Evolutionary conservation across 2,888 invertebrate genomes (phyloP).

Genomic region (Cheilosia impressa): DNA sequence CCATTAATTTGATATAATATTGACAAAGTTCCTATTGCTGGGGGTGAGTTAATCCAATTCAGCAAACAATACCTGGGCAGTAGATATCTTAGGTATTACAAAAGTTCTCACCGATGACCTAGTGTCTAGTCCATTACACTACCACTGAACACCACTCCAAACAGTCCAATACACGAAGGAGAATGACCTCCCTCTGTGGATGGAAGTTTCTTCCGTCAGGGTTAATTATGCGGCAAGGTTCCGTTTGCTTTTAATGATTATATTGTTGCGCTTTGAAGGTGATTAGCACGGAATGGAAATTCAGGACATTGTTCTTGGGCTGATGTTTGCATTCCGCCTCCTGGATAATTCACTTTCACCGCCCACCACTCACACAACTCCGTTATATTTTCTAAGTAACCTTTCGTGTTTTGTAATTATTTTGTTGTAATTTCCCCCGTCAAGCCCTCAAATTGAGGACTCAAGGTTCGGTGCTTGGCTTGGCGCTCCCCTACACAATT

Average conservation of each 20-base stretch:
- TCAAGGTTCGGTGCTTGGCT: constrained; percentile 4
- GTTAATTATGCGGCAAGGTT: constrained; percentile 73
- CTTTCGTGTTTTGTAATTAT: constrained; percentile 74
- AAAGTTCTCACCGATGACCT: constrained; percentile 43
- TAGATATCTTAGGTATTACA: constrained; percentile 54
- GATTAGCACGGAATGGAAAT: constrained; percentile 73
- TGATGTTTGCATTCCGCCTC: constrained; percentile 67
- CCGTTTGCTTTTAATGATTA: constrained; percentile 71
- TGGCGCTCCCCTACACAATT: constrained; percentile 21
- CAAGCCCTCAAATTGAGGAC: constrained; percentile 39
- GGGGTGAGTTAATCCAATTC: constrained; percentile 35
- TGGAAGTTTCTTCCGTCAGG: constrained; percentile 55
- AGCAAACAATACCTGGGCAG: constrained; percentile 20
- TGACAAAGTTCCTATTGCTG: constrained; percentile 44
- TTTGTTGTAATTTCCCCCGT: constrained; percentile 70
- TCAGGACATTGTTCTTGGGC: constrained; percentile 53
- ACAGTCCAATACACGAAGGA: constrained; percentile 2
- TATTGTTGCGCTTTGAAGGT: constrained; percentile 73
- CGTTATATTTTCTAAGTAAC: constrained; percentile 65
- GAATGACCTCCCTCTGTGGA: constrained; percentile 18
- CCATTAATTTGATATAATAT: constrained; percentile 57
- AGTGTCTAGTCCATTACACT: constrained; percentile 25
- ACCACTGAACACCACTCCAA: not conserved
- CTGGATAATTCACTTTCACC: constrained; percentile 15
- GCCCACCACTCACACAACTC: not conserved